These are phyloP conservation scores for Atethmia centrago DNA, from an alignment of 2,888 invertebrate genomes.

Conservation along the genomic window DNA sequence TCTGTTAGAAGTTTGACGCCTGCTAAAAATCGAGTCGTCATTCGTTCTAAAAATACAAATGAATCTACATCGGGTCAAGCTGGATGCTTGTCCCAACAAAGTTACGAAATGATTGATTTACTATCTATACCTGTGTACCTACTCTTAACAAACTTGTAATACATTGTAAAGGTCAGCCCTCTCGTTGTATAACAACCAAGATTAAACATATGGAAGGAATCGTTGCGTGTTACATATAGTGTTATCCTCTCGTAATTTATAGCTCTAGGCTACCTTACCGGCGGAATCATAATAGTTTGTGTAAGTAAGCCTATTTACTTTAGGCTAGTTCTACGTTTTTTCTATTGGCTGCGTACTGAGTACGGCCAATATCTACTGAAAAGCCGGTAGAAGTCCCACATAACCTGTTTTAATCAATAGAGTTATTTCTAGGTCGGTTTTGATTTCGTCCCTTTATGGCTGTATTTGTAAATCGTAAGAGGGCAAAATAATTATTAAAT, in stretches of 20 bases:
- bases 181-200: conserved; percentile 9
- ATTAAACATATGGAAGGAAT: conserved; percentile 38
- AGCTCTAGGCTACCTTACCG: conserved; percentile 6
- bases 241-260: conserved; percentile 39
- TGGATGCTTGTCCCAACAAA: no score
- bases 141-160: conserved; percentile 10
- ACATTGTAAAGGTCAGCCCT: conserved; percentile 35
- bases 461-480: no score
- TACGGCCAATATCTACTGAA: no score
- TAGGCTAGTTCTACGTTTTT: no score
- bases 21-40: no score
- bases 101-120: not conserved
- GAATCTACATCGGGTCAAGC: not conserved
- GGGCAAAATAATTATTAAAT: no score
- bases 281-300: conserved; percentile 7
- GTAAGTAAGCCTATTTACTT: conserved; percentile 1
- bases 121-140: not conserved
- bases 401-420: no score
- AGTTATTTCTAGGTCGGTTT: no score
- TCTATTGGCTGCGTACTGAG: no score
- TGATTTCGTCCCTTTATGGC: no score
- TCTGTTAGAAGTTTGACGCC: not conserved
- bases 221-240: conserved; percentile 36
- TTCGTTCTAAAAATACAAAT: not conserved
- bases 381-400: no score